Evolutionary conservation across 2,797 vertebrate genomes (phyloP), one percentile per base, ranked within the genome.

Genomic region (Lagocephalus sceleratus): DNA sequence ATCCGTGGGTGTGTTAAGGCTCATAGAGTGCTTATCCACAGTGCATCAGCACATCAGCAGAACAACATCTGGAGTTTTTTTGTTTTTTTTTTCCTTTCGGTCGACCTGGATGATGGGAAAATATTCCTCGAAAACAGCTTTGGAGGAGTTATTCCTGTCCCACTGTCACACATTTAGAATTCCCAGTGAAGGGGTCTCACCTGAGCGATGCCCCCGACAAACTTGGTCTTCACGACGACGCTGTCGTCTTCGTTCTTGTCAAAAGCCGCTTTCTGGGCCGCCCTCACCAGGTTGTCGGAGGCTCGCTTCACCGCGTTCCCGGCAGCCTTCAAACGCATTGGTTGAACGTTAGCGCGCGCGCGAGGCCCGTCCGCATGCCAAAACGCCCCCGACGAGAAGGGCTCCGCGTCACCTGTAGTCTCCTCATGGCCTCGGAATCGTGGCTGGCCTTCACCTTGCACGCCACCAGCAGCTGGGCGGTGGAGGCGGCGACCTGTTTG

Each of bases 121-220:
- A 63, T 38, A 68, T 69, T 45, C 16, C 19, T 4, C 29, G 61
- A 55, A 68, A 64, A 39, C 35, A 39, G 10, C 10, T 16, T 11
- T 16, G 12, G 4, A 5, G 22, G 11, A 47, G 55, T 47, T 20
- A 50, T 48, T 69, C 47, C 14, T 61, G 41, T 52, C 54, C 16
- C n/a, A 45, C 6, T 21, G 23, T 26, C 26, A 57, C 21, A 19
- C 20, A 48, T 16, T 26, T 35, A 55, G 11, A 58, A 20, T 52
- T 60, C n/a, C 43, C 5, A 23, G 19, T 16, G 47, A 26, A 61
- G 53, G 47, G 39, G 9, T 63, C 93, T 82, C 53, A 99, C 97
- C 94, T 99, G 97, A 79, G 97, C 97, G 3, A 99, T 99, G 80
- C 97, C 97, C 47, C 97, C 97, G 9, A 99, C 97, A 46, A 99